Evolutionary conservation across 2,888 invertebrate species (phyloP), one percentile per base, ranked within the genome.

Genomic region (Rutpela maculata): DNA sequence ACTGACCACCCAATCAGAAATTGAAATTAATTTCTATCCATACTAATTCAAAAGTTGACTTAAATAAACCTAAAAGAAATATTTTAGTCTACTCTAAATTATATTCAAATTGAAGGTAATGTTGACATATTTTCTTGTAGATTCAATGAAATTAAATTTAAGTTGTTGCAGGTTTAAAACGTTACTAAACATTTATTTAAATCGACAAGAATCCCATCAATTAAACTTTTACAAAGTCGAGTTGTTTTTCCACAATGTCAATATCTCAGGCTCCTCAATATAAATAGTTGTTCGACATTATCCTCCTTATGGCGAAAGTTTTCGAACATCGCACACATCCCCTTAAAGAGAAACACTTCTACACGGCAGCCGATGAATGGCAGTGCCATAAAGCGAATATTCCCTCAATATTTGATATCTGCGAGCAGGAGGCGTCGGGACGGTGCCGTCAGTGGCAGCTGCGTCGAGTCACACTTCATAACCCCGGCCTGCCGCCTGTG

Each of bases 401-500:
- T 85, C 83, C 84, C 86, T 88, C 89, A 88, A 89, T 89, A 89
- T 89, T 89, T 88, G 89, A 89, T 89, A 88, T 89, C 87, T 83
- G 78, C 74, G 75, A 77, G 73, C 67, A 65, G 70, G 50, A 56
- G 62, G 55, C 76, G 72, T 62, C 72, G 62, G 72, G 74, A 79
- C 79, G 85, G 82, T 81, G 87, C 87, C 88, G 89, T 89, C 89
- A 89, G 83, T 84, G 85, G 83, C 89, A 89, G 86, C 89, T 89
- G 89, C 87, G 87, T 83, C 82, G 80, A 85, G 88, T 89, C 88
- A 87, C 89, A 89, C 89, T 89, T 89, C 89, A 89, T 89, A 89
- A 88, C 87, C 85, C 84, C 86, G 82, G 82, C 85, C 82, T 84
- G 83, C 83, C 81, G 84, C 84, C 82, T 72, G 78, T 80, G 81